Evolutionary conservation across 2,797 vertebrate species (phyloP), one percentile per base, ranked within the genome.

Genomic region (Antrozous pallidus): DNA sequence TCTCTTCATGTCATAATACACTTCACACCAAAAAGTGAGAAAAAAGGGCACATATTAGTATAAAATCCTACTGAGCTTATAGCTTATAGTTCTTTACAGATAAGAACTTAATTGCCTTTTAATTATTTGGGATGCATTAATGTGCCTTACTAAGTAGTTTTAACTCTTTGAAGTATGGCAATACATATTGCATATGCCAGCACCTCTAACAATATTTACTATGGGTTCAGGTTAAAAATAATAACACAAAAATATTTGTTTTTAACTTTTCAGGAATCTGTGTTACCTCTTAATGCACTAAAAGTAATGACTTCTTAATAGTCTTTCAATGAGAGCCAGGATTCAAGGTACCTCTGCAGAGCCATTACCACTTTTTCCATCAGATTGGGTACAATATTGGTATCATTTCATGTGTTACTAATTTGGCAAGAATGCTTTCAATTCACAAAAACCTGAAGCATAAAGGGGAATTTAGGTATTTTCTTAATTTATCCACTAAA

Each of bases 401-500:
- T 70, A 82, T 82, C 8, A 63, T 56, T 84, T 47, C 51, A 9
- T 89, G 24, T 82, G 45, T 20, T 71, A 88, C 3, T 95, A 63
- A 91, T 94, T 95, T 88, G 61, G 7, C 36, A 93, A 96, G 54
- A 88, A 75, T 22, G 7, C 11, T 56, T 94, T 86, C 26, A 77
- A 24, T 36, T 90, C 17, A 81, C 73, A 49, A 93, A 86, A 92
- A 26, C 6, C 20, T 71, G 54, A 89, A 81, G 24, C 7, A 79
- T 54, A 69, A 78, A 36, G 22, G 71, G 17, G 26, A 82, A 85
- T 79, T 95, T 20, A 36, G 45, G 3, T 20, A 79, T 77, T 86
- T 75, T 91, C 65, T 84, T 28, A 73, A 13, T 65, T 94, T 71
- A 58, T 28, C 3, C 7, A 69, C 24, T n/a, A 63, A 65, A 81